Evolutionary conservation across 2,797 vertebrate genomes (phyloP), one percentile per base, ranked within the genome.

Genomic region (Pitangus sulphuratus): DNA sequence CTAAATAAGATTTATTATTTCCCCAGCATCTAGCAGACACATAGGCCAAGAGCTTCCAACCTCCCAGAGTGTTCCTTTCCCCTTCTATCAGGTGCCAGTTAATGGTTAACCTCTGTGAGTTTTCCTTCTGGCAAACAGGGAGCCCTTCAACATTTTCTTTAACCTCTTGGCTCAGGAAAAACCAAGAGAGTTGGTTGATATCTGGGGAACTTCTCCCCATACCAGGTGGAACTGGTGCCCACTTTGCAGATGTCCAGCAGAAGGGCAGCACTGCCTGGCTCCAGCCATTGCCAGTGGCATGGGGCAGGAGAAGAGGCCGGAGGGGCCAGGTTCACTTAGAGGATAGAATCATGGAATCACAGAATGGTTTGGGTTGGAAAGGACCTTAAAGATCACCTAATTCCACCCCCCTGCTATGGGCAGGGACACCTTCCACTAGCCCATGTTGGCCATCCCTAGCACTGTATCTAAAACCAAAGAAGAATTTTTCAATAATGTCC

Each of bases 71-170:
- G 30, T 18, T 95, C 40, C 58, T 48, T 56, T 69, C 33, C 61
- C 61, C 35, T 68, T 44, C 65, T 48, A 1, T 37, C 19, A 24
- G 37, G 28, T 50, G 35, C 42, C 3, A 3, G 74, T 88, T 96
- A 96, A 93, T 94, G 48, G 83, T 94, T 96, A 97, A 95, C 91
- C 68, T 53, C 18, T 37, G 57, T 45, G 53, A 84, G 54, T 65
- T 93, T 90, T 77, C 64, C 69, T 93, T 42, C 76, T 42, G 74
- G 75, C n/a, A 76, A 79, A 62, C 51, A 81, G 16, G n/a, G 37
- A 91, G 45, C 14, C 80, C 31, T 75, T 39, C 83, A 64, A 51
- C 31, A 60, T 80, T 93, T 74, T 26, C 69, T 89, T 90, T 95
- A 89, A 89, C 70, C 53, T 90, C 35, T 85, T 77, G 30, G 81